Evolutionary conservation across 2,113 vertebrate species (phyloP), one percentile per base, ranked within the genome.

Genomic region (Mus spicilegus): DNA sequence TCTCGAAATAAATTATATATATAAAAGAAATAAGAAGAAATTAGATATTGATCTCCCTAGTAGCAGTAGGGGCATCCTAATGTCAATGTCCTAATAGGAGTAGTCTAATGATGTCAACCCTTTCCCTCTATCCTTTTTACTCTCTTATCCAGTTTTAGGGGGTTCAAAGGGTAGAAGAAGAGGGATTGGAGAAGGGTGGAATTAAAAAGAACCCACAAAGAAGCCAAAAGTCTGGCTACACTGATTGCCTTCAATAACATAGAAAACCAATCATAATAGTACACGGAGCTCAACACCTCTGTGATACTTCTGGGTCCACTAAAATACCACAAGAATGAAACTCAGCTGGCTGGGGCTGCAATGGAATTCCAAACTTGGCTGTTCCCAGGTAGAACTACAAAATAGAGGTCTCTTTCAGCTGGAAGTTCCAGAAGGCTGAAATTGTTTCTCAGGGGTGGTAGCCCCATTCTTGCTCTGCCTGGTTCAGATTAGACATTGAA

Each of bases 301-400:
- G 5, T 49, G 2, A 30, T 7, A 1, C 8, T 80, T 36, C 16
- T 39, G 42, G 46, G 12, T 77, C 61, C 30, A 14, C 77, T 89
- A 13, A 70, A 65, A 14, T 46, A 54, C 39, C 16, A 1, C 67
- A 51, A 69, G 10, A 30, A 11, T 1, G 42, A 84, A 76, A 19
- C 20, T 28, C 26, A 42, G 0, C 42, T n/a, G 14, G 16, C 51
- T 24, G 2, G 7, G 20, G 33, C 28, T 4, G 0, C 24, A 17
- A 7, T 20, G 30, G 54, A 54, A 61, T 61, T 30, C 58, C 51
- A 51, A 0, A 0, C 36, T 5, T 36, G 4, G 39, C 77, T 56
- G 9, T 46, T 56, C 28, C n/a, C n/a, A 26, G 76, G 39, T 12
- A 19, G 42, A 61, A 69, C 28, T 19, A 3, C 42, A 39, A 49